These are phyloP conservation scores for Drosophila persimilis DNA, from an alignment of 1,140 invertebrate genomes.

Conservation along the genomic window DNA sequence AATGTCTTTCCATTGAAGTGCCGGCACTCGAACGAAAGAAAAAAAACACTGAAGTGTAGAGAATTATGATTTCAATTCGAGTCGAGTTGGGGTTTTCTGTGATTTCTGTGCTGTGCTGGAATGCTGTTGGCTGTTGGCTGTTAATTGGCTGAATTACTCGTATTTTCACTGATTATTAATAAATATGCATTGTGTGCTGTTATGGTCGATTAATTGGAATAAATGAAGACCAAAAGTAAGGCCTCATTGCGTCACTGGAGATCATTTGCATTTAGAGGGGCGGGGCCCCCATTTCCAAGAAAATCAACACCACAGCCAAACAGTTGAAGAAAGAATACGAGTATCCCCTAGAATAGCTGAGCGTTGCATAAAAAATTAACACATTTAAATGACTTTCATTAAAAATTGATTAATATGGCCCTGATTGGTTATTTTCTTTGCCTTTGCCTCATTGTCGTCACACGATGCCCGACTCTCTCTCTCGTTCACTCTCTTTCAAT, in stretches of 20 bases:
- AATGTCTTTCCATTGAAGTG: slow-evolving; percentile 59
- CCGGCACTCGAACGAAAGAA: slow-evolving; percentile 17
- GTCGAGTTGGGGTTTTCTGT: slow-evolving; percentile 39
- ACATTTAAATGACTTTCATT: slow-evolving; percentile 81
- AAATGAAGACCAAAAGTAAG: slow-evolving; percentile 39
- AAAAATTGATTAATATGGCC: slow-evolving; percentile 80
- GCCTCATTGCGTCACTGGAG: slow-evolving; percentile 60
- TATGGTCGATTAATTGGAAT: slow-evolving; percentile 68
- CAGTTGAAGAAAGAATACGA: too few species aligned
- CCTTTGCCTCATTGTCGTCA: slow-evolving; percentile 54
- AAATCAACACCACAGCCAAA: slow-evolving; percentile 44
- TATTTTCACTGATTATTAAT: slow-evolving; percentile 74
- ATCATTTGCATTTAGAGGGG: background rate
- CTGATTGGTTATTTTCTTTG: slow-evolving; percentile 63
- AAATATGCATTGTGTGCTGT: slow-evolving; percentile 70
- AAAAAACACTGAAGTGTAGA: too few species aligned
- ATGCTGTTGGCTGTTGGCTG: slow-evolving; percentile 63
- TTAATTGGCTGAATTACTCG: slow-evolving; percentile 69
- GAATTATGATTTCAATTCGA: slow-evolving; percentile 33
- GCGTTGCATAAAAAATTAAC: slow-evolving; percentile 64
- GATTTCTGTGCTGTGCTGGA: slow-evolving; percentile 51
- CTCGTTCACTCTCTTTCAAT: slow-evolving; percentile 47
- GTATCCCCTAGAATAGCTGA: slow-evolving; percentile 13
- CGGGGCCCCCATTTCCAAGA: slow-evolving; percentile 39
- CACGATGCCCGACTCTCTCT: background rate